A percentile compares a stretch with the other conserved stretches of the same genome.
Conservation (phyloP, 2,888 invertebrate species). For the Perithous albicinctus region DNA sequence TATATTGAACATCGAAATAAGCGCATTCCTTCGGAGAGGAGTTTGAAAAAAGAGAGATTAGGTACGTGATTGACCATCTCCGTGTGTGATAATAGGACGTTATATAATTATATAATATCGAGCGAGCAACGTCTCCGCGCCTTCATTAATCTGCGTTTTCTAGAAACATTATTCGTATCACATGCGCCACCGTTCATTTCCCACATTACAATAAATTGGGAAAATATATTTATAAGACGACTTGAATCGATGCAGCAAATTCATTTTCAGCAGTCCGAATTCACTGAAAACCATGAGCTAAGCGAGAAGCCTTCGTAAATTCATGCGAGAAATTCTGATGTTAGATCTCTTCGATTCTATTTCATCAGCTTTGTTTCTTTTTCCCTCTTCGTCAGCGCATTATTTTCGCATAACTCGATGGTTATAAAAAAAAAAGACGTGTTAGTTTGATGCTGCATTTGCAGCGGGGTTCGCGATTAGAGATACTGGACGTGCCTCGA, state of each 20-base stretch:
- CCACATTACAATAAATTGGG: not conserved
- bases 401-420: conserved; percentile 14
- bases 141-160: not conserved
- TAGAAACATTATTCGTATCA: conserved; percentile 39
- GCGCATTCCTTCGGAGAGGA: conserved; percentile 3
- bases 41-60: conserved; percentile 3
- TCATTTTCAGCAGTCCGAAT: conserved; percentile 21
- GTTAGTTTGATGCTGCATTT: conserved; percentile 11
- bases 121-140: not conserved
- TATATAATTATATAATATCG: conserved; percentile 28
- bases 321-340: conserved; percentile 35
- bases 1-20: conserved; percentile 11
- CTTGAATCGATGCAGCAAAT: not conserved
- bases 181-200: conserved; percentile 10
- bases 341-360: conserved; percentile 17
- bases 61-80: conserved; percentile 3
- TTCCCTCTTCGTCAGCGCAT: not conserved
- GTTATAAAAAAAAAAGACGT: conserved; percentile 17
- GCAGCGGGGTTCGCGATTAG: conserved; percentile 34
- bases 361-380: conserved; percentile 4
- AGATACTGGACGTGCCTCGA: conserved; percentile 36
- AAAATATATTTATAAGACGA: conserved; percentile 12
- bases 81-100: conserved; percentile 9
- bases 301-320: conserved; percentile 25
- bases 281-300: conserved; percentile 23